Percentiles rank a stretch among this genome's conserved stretches.
Evolutionary conservation across 2,888 invertebrate genomes (phyloP).

Genomic region (Tuta absoluta): DNA sequence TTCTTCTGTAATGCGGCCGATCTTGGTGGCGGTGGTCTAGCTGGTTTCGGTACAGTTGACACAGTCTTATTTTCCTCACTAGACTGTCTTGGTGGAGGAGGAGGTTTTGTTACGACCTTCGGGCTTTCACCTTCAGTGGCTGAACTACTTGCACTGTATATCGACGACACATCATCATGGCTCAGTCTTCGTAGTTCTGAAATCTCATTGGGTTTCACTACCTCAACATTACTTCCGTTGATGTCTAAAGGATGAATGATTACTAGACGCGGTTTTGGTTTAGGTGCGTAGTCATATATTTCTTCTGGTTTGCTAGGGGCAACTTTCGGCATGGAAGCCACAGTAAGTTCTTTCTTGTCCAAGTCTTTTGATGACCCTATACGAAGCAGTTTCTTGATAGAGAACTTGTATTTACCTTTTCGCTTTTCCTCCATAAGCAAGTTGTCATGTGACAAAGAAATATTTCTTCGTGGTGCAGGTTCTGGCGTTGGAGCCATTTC

Average conservation of each 20-base stretch:
- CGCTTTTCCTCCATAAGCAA: conserved; percentile 83
- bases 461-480: conserved; percentile 84
- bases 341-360: conserved; percentile 78
- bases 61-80: conserved; percentile 75
- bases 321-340: conserved; percentile 69
- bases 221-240: conserved; percentile 90
- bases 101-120: conserved; percentile 82
- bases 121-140: conserved; percentile 65
- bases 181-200: conserved; percentile 65
- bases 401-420: conserved; percentile 87
- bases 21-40: conserved; percentile 88
- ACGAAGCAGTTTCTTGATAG: conserved; percentile 90
- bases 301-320: conserved; percentile 77
- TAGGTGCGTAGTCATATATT: conserved; percentile 79
- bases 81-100: conserved; percentile 87
- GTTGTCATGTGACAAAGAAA: conserved; percentile 89
- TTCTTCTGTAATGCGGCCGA: conserved; percentile 83
- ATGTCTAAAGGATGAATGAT: conserved; percentile 94
- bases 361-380: conserved; percentile 89
- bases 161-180: conserved; percentile 79
- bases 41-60: conserved; percentile 82
- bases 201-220: conserved; percentile 82
- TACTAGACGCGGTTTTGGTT: conserved; percentile 88
- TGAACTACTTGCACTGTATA: conserved; percentile 71
- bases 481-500: conserved; percentile 76